Conservation (phyloP, 2,113 vertebrate genomes). For the Aldabrachelys gigantea region DNA sequence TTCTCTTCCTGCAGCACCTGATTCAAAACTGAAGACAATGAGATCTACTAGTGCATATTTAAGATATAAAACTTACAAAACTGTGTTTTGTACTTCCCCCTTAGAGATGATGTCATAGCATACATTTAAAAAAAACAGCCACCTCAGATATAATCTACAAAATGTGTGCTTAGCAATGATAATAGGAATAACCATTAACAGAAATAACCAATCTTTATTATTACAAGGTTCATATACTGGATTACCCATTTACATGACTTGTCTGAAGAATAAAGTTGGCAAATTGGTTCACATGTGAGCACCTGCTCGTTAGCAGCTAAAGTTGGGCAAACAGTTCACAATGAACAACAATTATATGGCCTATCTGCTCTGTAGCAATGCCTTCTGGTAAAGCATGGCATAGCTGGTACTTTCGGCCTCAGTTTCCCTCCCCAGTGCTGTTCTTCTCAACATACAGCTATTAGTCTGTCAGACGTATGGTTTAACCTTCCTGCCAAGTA, state of each 20-base stretch:
- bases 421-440: too few relatives aligned
- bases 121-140: background rate
- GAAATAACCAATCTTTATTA: background rate
- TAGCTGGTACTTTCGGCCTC: too few relatives aligned
- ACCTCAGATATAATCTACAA: background rate
- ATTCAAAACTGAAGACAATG: background rate
- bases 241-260: background rate
- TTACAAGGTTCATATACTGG: background rate
- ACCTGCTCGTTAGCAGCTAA: background rate
- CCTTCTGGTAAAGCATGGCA: too few relatives aligned
- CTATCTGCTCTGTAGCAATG: too few relatives aligned
- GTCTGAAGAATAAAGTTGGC: background rate
- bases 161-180: accelerated
- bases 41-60: background rate
- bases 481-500: too few relatives aligned
- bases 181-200: background rate
- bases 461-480: too few relatives aligned
- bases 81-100: background rate
- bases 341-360: background rate
- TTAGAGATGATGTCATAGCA: background rate
- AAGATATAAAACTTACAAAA: background rate
- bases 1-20: background rate
- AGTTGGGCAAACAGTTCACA: background rate
- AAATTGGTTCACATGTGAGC: background rate
- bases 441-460: too few relatives aligned